phyloP scores from a whole-genome alignment of 2,113 vertebrate species.

The Nerophis lumbriciformis region DNA sequence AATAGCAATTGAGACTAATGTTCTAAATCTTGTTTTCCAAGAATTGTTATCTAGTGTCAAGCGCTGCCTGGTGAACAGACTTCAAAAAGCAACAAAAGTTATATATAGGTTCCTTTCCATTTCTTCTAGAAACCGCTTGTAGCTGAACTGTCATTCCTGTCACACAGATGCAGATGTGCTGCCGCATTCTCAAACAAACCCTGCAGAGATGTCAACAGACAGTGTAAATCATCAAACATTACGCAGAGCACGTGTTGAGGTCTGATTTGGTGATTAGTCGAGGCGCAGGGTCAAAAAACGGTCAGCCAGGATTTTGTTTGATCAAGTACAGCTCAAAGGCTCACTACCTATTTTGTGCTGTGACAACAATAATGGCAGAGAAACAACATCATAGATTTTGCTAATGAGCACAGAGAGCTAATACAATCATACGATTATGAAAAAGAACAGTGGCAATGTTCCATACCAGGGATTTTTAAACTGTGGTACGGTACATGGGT shows the following conservation, averaged over 20 bases:
- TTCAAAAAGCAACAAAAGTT: neutral
- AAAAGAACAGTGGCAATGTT: neutral
- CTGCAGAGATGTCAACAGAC: neutral
- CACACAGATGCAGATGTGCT: neutral
- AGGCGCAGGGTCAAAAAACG: conserved; percentile 1
- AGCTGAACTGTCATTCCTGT: neutral
- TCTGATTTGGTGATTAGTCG: conserved; percentile 7
- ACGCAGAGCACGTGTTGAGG: neutral
- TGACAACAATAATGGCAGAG: neutral
- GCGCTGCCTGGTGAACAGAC: neutral
- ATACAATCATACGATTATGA: neutral
- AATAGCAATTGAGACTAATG: too few species aligned
- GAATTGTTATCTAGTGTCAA: neutral
- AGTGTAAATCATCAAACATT: neutral
- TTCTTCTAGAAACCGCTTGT: neutral
- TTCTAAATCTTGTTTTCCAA: too few species aligned
- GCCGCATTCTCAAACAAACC: neutral
- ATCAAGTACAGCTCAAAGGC: conserved; percentile 5
- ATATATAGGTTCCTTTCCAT: neutral
- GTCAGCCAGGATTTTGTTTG: conserved; percentile 7
- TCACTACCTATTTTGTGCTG: neutral
- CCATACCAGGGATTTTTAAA: neutral
- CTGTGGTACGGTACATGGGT: too few species aligned
- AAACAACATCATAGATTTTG: neutral
- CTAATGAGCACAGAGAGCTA: neutral